A percentile compares a stretch with the other conserved stretches of the same genome.
These are phyloP conservation scores for Isoperla grammatica DNA, from an alignment of 2,888 invertebrate species.

Conservation along the genomic window DNA sequence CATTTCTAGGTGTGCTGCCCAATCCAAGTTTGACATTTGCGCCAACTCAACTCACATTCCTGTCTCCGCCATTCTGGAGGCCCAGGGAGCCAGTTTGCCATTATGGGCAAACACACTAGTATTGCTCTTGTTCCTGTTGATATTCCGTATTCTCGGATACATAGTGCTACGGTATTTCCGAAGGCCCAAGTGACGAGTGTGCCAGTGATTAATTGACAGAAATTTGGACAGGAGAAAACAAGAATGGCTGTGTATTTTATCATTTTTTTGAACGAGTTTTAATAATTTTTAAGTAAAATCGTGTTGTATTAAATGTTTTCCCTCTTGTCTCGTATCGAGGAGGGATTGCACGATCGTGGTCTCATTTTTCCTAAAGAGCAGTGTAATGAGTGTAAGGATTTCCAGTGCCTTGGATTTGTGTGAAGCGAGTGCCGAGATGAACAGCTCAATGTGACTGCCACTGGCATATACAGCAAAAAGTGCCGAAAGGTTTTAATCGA, in stretches of 20 bases:
- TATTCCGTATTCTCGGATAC: conserved; percentile 67
- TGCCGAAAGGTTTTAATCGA: conserved; percentile 13
- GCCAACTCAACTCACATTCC: conserved; percentile 54
- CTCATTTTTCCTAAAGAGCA: conserved; percentile 25
- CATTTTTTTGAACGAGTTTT: conserved; percentile 25
- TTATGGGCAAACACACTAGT: conserved; percentile 70
- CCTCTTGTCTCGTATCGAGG: conserved; percentile 12
- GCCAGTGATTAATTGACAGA: conserved; percentile 11
- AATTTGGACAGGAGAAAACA: conserved; percentile 24
- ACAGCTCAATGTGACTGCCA: conserved; percentile 6
- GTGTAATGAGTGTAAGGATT: conserved; percentile 17
- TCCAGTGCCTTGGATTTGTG: conserved; percentile 27
- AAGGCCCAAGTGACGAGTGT: conserved; percentile 53
- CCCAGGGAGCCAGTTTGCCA: conserved; percentile 58
- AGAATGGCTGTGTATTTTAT: conserved; percentile 29
- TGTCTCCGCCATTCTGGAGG: conserved; percentile 58
- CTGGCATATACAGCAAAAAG: conserved; percentile 3
- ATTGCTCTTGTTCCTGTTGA: conserved; percentile 61
- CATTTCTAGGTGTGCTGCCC: conserved; percentile 58
- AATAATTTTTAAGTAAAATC: conserved; percentile 21
- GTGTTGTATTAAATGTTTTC: conserved; percentile 17
- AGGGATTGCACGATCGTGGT: conserved; percentile 21
- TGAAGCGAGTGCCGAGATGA: conserved; percentile 26
- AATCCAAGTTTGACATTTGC: conserved; percentile 61
- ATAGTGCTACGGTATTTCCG: conserved; percentile 64